Base-by-base conservation (phyloP, 1,140 invertebrate genomes). In the Popillia japonica region DNA sequence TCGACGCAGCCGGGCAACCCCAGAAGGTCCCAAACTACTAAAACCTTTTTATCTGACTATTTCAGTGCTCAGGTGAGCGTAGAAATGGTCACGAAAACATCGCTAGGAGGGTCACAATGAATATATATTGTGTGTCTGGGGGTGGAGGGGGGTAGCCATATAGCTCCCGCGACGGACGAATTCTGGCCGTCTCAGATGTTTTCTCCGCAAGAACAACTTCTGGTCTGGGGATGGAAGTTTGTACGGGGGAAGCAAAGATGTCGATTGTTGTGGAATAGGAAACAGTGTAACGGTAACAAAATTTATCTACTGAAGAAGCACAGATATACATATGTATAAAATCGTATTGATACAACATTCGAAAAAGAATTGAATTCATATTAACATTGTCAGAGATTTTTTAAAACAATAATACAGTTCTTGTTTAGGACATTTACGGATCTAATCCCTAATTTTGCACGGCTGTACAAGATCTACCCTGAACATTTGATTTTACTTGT, bases 31-130 rank as follows among this genome's bases (percentile, higher is more conserved):
- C 72, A 75, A 81, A 81, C 81, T 81, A 81, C 77, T 81, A 81
- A 82, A 82, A 80, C 81, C 80, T 81, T 82, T 82, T 82, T 82
- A 82, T 82, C 80, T 78, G 78, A 79, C 77, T 76, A 79, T 81
- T 78, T 76, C 78, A 75, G 78, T 78, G 81, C 78, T 81, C 81
- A 82, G 81, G 81, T 82, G 81, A 82, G 81, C 80, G 79, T 82
- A 81, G 81, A 82, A 81, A 81, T 79, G 79, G 79, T 80, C 77
- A 78, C 78, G 80, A 81, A 79, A 81, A 82, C 80, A 79, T 81
- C 78, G 79, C 77, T 79, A 76, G 72, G 78, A 79, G 80, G 81
- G 80, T 82, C 80, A 80, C 81, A 82, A 82, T 82, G 81, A 82
- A 82, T 82, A 82, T 82, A 80, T 82, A 82, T 81, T 81, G 75